These are phyloP conservation scores for Cantharis flavilabris DNA, from an alignment of 2,888 invertebrate genomes.

Conservation along the genomic window DNA sequence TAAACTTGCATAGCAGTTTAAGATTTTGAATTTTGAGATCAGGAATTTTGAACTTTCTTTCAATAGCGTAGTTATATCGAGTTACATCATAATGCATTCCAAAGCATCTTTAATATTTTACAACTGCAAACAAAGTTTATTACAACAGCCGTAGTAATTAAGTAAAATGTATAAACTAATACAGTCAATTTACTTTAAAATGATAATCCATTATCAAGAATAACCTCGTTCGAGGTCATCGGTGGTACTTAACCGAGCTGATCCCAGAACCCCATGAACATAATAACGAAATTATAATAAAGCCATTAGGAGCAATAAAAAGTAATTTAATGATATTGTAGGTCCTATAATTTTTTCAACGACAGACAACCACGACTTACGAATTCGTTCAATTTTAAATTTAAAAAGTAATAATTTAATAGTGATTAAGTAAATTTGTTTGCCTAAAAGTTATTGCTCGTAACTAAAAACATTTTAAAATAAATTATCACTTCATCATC, in stretches of 20 bases:
- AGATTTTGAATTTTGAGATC: neutral
- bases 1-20: neutral
- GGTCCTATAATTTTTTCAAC: neutral
- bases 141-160: neutral
- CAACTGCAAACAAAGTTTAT: neutral
- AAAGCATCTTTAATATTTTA: neutral
- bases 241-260: neutral
- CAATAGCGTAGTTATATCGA: neutral
- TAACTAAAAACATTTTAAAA: neutral
- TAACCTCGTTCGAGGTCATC: neutral
- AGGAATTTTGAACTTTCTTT: neutral
- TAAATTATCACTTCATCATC: neutral
- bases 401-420: neutral
- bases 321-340: neutral
- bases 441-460: neutral
- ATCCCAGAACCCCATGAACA: neutral
- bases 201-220: neutral
- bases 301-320: neutral
- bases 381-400: neutral
- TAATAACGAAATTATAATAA: neutral
- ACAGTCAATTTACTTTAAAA: neutral
- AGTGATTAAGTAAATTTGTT: neutral
- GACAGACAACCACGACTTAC: neutral
- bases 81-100: neutral
- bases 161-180: neutral